phyloP scores from a whole-genome alignment of 2,888 invertebrate genomes.

The Mycalesis mineus region DNA sequence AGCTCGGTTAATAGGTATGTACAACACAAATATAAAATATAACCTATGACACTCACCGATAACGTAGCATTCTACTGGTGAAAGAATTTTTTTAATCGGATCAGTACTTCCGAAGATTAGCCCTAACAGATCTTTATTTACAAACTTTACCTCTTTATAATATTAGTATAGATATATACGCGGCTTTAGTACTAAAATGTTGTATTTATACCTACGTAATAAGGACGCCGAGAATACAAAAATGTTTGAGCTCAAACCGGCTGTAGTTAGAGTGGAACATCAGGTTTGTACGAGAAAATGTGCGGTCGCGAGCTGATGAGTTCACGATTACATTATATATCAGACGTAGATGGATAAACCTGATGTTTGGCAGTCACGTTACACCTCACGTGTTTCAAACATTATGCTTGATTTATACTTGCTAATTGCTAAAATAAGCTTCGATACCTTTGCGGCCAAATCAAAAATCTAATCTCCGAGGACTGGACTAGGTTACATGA shows the following conservation, averaged over 20 bases:
- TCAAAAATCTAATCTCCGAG: no score
- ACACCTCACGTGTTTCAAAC: not conserved
- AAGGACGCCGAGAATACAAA: not conserved
- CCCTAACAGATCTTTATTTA: no score
- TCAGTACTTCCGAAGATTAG: no score
- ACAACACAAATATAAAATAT: no score
- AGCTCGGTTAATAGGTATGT: no score
- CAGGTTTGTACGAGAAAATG: not conserved
- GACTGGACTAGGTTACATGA: no score
- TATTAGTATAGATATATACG: not conserved
- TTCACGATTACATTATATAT: not conserved
- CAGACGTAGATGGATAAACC: not conserved
- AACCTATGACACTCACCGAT: no score
- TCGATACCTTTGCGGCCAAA: no score
- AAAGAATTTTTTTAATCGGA: no score
- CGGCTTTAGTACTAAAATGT: not conserved
- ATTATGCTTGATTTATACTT: not conserved
- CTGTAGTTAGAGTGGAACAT: not conserved
- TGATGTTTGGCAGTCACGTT: not conserved
- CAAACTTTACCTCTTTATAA: no score
- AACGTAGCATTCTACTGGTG: no score
- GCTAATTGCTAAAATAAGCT: no score
- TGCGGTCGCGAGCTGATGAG: not conserved
- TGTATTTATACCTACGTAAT: not conserved
- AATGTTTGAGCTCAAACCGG: conserved; percentile 1